Base-by-base conservation (phyloP, 2,888 invertebrate species). In the Tetropium fuscum region DNA sequence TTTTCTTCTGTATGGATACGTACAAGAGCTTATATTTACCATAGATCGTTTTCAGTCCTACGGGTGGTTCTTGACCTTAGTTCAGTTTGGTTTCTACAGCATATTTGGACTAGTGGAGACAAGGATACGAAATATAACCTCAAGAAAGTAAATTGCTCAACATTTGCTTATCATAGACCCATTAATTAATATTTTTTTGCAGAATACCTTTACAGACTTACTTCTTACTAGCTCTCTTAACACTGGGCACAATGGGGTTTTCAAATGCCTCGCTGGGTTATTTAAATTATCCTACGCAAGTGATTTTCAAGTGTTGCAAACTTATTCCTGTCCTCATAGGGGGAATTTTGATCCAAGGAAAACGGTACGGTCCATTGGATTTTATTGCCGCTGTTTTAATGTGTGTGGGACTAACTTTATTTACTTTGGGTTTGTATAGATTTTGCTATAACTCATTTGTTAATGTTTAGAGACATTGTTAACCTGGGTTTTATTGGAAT, bases 261-360 rank as follows among this genome's bases (percentile, higher is more conserved):
- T 97, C 97, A 1, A 98, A 98, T 81, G 89, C 96, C 2, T 95
- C 97, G 1, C 85, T 98, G 7, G 96, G 94, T 44, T 97, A 95
- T 80, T 84, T 98, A 7, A 98, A 98, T 81, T 98, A 97, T 81
- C 97, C 98, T 0, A 98, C 97, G 0, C 96, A 97, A 84, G 90
- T 98, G 34, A 97, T 98, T 73, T 98, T 98, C 79, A 98, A 98
- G 81, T 97, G 97, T 79, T 98, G 98, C 81, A 98, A 98, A 80
- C 85, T 98, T 0, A 95, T 98, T 72, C 98, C 98, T 0, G 98
- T 98, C 0, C 87, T 98, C 79, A 88, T 96, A 62, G 98, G 98
- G 15, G 95, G 97, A 69, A 93, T 97, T 68, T 77, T 98, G 44
- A 97, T 98, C 74, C 91, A 97, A 83, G 90, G 92, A 55, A 97